Evolutionary conservation across 2,797 vertebrate species (phyloP).

Genomic region (Parauchenoglanis ngamensis): DNA sequence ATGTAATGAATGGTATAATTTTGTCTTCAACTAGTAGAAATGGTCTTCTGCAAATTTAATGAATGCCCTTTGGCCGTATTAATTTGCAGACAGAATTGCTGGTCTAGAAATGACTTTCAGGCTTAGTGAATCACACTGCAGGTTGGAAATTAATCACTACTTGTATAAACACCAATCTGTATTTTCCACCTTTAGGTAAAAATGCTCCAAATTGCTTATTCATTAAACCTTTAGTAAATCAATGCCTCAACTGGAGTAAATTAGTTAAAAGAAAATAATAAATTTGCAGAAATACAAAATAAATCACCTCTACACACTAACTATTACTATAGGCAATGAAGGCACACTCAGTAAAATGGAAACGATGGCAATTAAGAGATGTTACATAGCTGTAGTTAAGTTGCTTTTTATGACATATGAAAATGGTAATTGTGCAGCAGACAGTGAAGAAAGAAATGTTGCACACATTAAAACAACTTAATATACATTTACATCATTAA

Average conservation of each 20-base stretch:
- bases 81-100: conserved; percentile 9
- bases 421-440: background rate
- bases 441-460: background rate
- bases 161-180: conserved; percentile 1
- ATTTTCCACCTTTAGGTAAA: conserved; percentile 4
- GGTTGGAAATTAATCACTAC: conserved; percentile 5
- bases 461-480: too few relatives aligned
- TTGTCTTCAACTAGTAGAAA: background rate
- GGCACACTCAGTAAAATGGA: background rate
- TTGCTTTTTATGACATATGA: background rate
- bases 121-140: background rate
- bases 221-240: background rate
- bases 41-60: conserved; percentile 5
- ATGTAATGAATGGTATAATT: background rate
- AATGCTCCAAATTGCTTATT: background rate
- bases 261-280: background rate
- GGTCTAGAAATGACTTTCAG: background rate
- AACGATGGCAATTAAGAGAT: background rate
- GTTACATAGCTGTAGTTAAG: background rate
- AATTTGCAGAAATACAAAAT: background rate
- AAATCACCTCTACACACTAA: background rate
- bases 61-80: background rate
- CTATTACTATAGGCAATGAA: background rate
- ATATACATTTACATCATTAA: background rate
- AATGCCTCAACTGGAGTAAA: background rate